Evolutionary conservation across 2,797 vertebrate species (phyloP), one percentile per base, ranked within the genome.

Genomic region (Gallinago solitaria): DNA sequence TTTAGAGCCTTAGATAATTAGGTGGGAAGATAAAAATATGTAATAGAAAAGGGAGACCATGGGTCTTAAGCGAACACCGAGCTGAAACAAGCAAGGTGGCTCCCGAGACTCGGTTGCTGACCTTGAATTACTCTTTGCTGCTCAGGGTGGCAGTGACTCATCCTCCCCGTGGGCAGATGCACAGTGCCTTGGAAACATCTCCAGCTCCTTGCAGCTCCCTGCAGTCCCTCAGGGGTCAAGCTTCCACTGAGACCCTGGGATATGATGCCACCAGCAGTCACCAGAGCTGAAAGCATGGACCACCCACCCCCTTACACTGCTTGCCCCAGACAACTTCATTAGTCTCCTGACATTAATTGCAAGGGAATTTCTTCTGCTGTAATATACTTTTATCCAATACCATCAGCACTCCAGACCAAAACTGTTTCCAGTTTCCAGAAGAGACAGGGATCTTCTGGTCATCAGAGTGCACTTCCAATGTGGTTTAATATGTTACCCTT

Each of bases 1-100:
- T 93, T 78, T 73, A 89, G 50, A 81, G 65, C 54, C 48, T 87
- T 48, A 24, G 73, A 56, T 92, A 93, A 94, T 92, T 83, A 91
- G 27, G 20, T 65, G n/a, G 57, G 79, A 76, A 90, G 73, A 94
- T 85, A 85, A 94, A 93, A 93, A 70, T 45, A 59, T 2, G 39
- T 51, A 48, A 83, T 14, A 20, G 60, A 76, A 76, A 94, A 89
- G 57, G 68, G 28, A 60, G 11, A 48, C 41, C 2, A 0, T 33
- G 43, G 54, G 16, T 83, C 27, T 45, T 68, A 81, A 83, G 61
- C 0, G 11, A 87, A 64, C 84, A 87, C 33, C 37, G 50, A 37
- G 24, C n/a, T 17, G 57, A 51, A 83, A 47, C 0, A 1, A 57
- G 57, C 59, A 83, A 87, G 48, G 75, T 78, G 71, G 61, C 37